Conservation (phyloP, 1,140 invertebrate species). For the Drosophila auraria region DNA sequence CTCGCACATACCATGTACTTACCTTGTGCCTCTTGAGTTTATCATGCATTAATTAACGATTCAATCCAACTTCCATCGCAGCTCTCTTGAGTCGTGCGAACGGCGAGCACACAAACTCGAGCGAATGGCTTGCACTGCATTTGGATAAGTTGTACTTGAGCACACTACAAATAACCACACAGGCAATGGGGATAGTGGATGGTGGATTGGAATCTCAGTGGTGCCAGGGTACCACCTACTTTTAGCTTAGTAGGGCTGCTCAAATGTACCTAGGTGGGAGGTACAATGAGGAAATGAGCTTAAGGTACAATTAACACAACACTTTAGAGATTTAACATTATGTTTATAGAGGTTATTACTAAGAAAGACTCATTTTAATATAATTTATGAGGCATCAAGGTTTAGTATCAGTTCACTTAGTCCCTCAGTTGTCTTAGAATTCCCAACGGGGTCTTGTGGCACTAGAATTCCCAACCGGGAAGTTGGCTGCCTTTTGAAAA, state of each 20-base stretch:
- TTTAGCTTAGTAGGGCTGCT: background rate
- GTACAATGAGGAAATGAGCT: background rate
- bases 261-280: background rate
- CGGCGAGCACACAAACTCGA: slow-evolving; percentile 39
- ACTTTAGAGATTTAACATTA: background rate
- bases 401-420: background rate
- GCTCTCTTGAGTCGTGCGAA: slow-evolving; percentile 32
- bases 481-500: too few relatives aligned
- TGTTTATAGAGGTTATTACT: background rate
- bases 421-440: background rate
- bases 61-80: slow-evolving; percentile 45
- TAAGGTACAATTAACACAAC: background rate
- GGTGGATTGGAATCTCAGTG: background rate
- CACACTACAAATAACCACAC: slow-evolving; percentile 33
- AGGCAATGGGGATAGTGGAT: slow-evolving; percentile 14
- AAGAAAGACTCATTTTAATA: background rate
- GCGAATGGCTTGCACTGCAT: slow-evolving; percentile 36
- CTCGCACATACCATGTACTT: slow-evolving; percentile 20
- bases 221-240: background rate
- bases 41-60: slow-evolving; percentile 66
- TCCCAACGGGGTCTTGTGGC: background rate
- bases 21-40: slow-evolving; percentile 13
- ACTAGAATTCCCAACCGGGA: background rate
- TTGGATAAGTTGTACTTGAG: slow-evolving; percentile 43
- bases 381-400: background rate